Evolutionary conservation across 2,888 invertebrate species (phyloP), one percentile per base, ranked within the genome.

Genomic region (Hydrotaea diabolus): DNA sequence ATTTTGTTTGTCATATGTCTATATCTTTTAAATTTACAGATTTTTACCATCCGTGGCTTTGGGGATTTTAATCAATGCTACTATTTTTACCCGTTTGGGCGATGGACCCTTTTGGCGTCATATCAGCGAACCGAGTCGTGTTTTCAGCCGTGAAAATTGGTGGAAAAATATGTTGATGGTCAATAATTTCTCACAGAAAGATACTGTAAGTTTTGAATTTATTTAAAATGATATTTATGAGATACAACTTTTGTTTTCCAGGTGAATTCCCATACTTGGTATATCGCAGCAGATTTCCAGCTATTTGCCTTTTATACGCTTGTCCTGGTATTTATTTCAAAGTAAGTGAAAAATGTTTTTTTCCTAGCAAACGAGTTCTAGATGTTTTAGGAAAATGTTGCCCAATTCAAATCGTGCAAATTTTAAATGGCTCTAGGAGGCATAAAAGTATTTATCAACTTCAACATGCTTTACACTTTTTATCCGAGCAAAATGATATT

Each of bases 41-140:
- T 76, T 92, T 36, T 53, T 89, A n/a, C 91, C 91, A 1, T 89
- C 92, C 0, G 62, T 91, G 8, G 75, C 83, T 0, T 36, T 90
- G n/a, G 64, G 89, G 0, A 87, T 91, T 26, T 80, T 90, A 4
- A 86, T 91, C 15, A 90, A 89, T 86, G 87, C 86, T 0, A 92
- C 93, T 0, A 89, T 93, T 85, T 86, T 93, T 13, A 89, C 91
- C 0, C 90, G 92, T 19, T 78, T 92, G 5, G 92, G 92, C 74
- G 88, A 91, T 39, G 93, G 93, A 4, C 93, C 93, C 0, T 88
- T 92, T 11, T 93, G 93, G 93, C 88, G 89, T 1, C 90, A 91
- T 76, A 66, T 90, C 7, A 87, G 88, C 0, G 91, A 91, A 57
- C 87, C 90, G 1, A 90, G 92, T 77, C 89, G 91, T 0, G 82